Conservation (phyloP, 2,888 invertebrate species). For the Aelia acuminata region DNA sequence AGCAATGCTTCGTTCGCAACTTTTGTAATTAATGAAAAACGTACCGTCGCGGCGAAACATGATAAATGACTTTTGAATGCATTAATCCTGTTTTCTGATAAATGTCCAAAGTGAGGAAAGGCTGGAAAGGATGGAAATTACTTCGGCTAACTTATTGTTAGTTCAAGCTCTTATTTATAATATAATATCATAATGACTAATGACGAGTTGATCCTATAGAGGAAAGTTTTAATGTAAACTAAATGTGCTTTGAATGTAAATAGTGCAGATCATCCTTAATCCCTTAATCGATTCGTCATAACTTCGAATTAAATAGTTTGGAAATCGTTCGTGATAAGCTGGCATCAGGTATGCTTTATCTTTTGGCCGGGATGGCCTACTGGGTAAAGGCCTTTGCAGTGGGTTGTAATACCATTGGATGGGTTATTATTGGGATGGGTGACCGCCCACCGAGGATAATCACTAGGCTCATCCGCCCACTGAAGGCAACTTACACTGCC, state of each 20-base stretch:
- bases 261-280: not conserved
- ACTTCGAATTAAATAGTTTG: too few relatives aligned
- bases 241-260: not conserved
- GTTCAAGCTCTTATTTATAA: not conserved
- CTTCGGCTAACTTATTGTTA: not conserved
- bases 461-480: too few relatives aligned
- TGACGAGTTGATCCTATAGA: not conserved
- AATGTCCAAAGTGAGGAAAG: conserved; percentile 26
- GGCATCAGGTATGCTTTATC: too few relatives aligned
- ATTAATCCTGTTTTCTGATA: conserved; percentile 42
- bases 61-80: conserved; percentile 19
- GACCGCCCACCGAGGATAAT: too few relatives aligned
- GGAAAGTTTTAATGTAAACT: not conserved
- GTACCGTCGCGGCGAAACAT: not conserved
- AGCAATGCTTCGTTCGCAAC: not conserved
- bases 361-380: too few relatives aligned
- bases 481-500: too few relatives aligned
- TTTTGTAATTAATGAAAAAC: conserved; percentile 46
- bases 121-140: not conserved
- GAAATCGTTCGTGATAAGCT: too few relatives aligned
- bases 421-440: too few relatives aligned
- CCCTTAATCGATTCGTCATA: too few relatives aligned
- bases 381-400: too few relatives aligned
- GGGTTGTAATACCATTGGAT: too few relatives aligned
- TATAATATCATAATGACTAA: not conserved